Evolutionary conservation across 2,113 vertebrate genomes (phyloP).

Genomic region (Bos taurus): DNA sequence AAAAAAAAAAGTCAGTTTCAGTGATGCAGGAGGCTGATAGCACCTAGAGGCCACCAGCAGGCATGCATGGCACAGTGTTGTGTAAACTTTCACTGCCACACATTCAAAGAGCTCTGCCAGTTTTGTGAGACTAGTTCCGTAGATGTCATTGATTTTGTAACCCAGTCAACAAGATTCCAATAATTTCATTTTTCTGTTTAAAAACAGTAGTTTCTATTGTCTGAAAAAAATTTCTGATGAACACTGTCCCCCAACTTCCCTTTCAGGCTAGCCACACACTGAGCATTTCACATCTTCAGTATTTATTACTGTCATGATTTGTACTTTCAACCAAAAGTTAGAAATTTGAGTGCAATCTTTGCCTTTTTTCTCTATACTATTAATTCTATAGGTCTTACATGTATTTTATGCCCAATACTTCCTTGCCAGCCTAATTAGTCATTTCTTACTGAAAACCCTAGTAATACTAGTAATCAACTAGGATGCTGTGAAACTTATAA

Average conservation of each 20-base stretch:
- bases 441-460: neutral
- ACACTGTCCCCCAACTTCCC: neutral
- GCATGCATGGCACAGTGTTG: rapidly evolving
- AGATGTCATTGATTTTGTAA: neutral
- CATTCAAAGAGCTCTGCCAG: neutral
- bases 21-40: neutral
- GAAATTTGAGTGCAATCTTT: neutral
- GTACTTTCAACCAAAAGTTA: neutral
- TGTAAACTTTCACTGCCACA: neutral
- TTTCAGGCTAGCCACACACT: neutral
- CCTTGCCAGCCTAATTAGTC: neutral
- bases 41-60: neutral
- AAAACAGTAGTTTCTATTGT: neutral
- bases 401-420: neutral
- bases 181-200: neutral
- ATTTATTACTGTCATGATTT: neutral
- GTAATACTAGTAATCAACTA: neutral
- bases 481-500: neutral
- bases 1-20: neutral
- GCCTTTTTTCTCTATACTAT: neutral
- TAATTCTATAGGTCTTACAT: neutral
- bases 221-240: neutral
- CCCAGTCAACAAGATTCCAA: neutral
- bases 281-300: neutral
- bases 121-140: neutral